Percentiles rank a stretch among this genome's conserved stretches.
Evolutionary conservation across 2,888 invertebrate species (phyloP).

Genomic region (Drosophila robusta): DNA sequence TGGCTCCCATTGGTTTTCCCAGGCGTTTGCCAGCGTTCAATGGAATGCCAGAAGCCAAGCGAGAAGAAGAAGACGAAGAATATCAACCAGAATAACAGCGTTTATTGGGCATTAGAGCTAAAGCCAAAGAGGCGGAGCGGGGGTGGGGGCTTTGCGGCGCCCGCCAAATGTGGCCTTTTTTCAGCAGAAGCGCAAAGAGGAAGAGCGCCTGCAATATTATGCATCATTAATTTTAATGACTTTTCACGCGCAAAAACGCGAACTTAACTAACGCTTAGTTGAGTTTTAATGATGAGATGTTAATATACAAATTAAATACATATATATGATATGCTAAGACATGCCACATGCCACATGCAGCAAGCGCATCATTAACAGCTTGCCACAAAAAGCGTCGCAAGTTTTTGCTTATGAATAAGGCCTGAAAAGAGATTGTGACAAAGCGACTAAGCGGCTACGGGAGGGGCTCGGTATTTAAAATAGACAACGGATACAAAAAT

Average conservation of each 20-base stretch:
- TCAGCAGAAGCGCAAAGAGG: not conserved
- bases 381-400: conserved; percentile 39
- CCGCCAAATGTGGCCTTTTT: conserved; percentile 1
- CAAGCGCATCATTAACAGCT: conserved; percentile 45
- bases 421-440: conserved; percentile 15
- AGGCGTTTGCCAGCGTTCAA: conserved; percentile 20
- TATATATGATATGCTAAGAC: not conserved
- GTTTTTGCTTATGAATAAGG: conserved; percentile 2
- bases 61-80: not conserved
- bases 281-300: conserved; percentile 53
- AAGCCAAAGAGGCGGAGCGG: not conserved
- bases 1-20: conserved; percentile 27
- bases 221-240: conserved; percentile 79
- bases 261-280: conserved; percentile 46
- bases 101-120: conserved; percentile 34
- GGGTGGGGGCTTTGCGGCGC: not conserved
- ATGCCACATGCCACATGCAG: not conserved
- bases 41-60: conserved; percentile 27
- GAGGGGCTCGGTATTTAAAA: too few relatives aligned
- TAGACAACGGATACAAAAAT: too few relatives aligned
- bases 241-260: conserved; percentile 38
- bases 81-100: not conserved
- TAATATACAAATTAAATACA: conserved; percentile 37
- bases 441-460: not conserved
- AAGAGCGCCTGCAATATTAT: conserved; percentile 23